Evolutionary conservation across 2,888 invertebrate genomes (phyloP).

Genomic region (Globia sparganii): DNA sequence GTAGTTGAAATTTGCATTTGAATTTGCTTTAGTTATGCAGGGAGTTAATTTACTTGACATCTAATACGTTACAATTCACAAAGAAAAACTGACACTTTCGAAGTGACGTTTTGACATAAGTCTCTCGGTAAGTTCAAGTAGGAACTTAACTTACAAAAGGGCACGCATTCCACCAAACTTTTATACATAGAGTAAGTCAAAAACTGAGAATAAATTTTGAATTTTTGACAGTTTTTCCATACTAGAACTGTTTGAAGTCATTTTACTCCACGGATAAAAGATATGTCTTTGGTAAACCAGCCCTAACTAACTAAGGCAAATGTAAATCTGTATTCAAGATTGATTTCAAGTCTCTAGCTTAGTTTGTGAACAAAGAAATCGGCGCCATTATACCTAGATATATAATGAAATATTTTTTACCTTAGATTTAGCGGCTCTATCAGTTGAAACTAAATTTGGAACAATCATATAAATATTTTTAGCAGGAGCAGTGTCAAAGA

Average conservation of each 20-base stretch:
- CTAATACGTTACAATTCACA: not conserved
- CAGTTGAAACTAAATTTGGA: not conserved
- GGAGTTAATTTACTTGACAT: not conserved
- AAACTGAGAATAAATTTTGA: too few relatives aligned
- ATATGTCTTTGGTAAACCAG: too few relatives aligned
- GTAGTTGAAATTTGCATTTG: not conserved
- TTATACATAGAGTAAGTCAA: too few relatives aligned
- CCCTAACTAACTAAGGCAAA: not conserved
- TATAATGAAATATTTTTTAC: not conserved
- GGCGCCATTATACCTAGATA: not conserved
- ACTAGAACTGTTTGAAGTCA: too few relatives aligned
- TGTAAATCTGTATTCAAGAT: not conserved
- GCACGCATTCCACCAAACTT: too few relatives aligned
- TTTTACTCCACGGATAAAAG: too few relatives aligned
- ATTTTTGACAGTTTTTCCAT: too few relatives aligned
- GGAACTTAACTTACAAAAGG: too few relatives aligned
- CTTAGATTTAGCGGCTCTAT: not conserved
- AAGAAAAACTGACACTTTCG: not conserved
- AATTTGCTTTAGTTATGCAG: not conserved
- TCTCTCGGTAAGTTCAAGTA: not conserved
- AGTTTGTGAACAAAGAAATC: conserved; percentile 4
- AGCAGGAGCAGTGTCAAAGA: too few relatives aligned
- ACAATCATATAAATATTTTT: not conserved
- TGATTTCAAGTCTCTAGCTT: not conserved
- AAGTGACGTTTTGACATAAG: not conserved